These are phyloP conservation scores for Congeria kusceri DNA, from an alignment of 2,888 invertebrate genomes.

Conservation along the genomic window DNA sequence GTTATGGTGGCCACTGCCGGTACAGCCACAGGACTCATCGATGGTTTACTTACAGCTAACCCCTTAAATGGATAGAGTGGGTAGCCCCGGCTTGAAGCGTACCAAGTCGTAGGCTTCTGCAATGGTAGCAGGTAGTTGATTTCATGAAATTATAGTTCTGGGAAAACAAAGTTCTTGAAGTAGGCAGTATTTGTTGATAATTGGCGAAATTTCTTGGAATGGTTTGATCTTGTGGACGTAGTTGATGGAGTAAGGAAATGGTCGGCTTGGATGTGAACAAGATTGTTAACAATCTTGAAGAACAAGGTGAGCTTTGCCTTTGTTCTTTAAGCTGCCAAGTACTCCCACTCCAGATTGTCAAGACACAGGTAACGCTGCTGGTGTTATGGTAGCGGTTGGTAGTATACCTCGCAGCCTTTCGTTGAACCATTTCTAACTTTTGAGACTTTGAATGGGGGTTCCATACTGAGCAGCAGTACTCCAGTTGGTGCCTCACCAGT, in stretches of 20 bases:
- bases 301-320: conserved; percentile 24
- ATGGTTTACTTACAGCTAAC: conserved; percentile 15
- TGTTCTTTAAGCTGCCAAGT: conserved; percentile 4
- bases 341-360: conserved; percentile 7
- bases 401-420: conserved; percentile 10
- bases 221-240: conserved; percentile 8
- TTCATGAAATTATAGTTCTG: neutral
- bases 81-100: conserved; percentile 22
- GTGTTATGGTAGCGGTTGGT: conserved; percentile 27
- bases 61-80: conserved; percentile 1
- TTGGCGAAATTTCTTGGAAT: conserved; percentile 1
- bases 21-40: conserved; percentile 22
- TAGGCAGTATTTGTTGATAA: neutral
- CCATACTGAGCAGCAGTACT: no score
- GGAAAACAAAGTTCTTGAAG: conserved; percentile 12
- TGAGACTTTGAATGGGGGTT: no score
- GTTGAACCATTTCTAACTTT: conserved; percentile 4
- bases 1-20: no score
- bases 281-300: conserved; percentile 21
- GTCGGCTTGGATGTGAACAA: conserved; percentile 12
- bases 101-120: conserved; percentile 18
- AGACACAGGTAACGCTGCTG: conserved; percentile 7
- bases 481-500: neutral
- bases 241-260: neutral
- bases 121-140: no score